These are phyloP conservation scores for Drosophila buzzatii DNA, from an alignment of 2,888 invertebrate genomes.

Conservation along the genomic window DNA sequence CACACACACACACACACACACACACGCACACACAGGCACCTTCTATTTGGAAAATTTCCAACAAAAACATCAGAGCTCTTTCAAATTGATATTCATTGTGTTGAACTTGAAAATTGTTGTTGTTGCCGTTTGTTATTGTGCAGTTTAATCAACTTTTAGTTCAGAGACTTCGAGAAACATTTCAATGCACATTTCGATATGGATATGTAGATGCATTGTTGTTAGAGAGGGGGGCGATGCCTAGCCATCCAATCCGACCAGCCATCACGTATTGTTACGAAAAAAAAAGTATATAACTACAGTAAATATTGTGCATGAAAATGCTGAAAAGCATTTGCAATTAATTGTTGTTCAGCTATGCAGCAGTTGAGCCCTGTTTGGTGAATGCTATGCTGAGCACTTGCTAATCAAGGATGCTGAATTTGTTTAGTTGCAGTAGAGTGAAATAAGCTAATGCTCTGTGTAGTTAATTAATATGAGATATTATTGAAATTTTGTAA, in stretches of 20 bases:
- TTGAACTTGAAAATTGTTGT: conserved; percentile 73
- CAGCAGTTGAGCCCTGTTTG: neutral
- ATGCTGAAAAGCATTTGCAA: conserved; percentile 19
- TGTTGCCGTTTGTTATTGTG: conserved; percentile 76
- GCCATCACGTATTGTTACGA: conserved; percentile 30
- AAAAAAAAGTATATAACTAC: neutral
- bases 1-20: neutral
- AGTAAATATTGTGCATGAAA: conserved; percentile 6
- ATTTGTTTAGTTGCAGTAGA: neutral
- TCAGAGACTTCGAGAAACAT: conserved; percentile 71
- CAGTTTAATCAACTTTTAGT: conserved; percentile 80
- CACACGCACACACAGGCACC: neutral
- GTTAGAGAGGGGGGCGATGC: conserved; percentile 4
- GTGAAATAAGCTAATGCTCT: neutral
- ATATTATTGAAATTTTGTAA: neutral
- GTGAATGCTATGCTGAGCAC: neutral
- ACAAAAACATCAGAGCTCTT: conserved; percentile 57
- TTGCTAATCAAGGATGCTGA: conserved; percentile 5
- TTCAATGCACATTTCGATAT: conserved; percentile 73
- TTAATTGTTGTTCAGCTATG: neutral
- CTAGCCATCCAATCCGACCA: neutral
- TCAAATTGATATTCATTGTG: conserved; percentile 76
- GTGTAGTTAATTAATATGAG: neutral
- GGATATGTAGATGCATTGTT: conserved; percentile 48
- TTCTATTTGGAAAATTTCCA: conserved; percentile 70